Evolutionary conservation across 2,113 vertebrate species (phyloP).

Genomic region (Psilopogon haemacephalus): DNA sequence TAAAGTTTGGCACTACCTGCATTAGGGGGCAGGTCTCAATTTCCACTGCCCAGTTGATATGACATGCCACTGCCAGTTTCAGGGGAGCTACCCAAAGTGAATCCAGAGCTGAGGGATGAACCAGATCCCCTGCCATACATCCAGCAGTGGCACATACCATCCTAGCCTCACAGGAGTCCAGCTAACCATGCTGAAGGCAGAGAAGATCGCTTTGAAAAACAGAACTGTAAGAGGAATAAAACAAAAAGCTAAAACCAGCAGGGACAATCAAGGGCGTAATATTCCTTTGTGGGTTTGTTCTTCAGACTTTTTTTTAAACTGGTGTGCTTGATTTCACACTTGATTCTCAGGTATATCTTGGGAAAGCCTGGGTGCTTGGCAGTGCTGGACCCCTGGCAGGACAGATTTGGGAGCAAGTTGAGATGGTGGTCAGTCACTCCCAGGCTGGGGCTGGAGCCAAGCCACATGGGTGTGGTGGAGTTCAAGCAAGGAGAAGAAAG

Average conservation of each 20-base stretch:
- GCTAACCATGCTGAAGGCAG: neutral
- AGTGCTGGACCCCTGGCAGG: fast-evolving
- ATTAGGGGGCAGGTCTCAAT: neutral
- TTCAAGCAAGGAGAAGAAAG: constrained; percentile 32
- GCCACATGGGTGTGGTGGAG: neutral
- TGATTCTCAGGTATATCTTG: neutral
- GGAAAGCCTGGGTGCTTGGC: neutral
- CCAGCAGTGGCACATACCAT: neutral
- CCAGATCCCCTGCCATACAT: neutral
- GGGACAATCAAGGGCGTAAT: neutral
- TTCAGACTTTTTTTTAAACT: neutral
- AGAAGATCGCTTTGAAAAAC: neutral
- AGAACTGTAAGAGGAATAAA: neutral
- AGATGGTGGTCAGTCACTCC: neutral
- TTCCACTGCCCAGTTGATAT: fast-evolving
- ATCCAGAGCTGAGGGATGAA: fast-evolving
- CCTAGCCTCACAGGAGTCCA: neutral
- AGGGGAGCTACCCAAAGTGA: neutral
- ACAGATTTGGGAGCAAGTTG: neutral
- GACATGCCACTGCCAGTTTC: neutral
- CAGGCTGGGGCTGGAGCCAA: neutral
- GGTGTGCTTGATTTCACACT: neutral
- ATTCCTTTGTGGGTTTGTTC: neutral
- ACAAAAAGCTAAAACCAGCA: neutral
- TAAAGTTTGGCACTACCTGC: fast-evolving